These are phyloP conservation scores for Portunus trituberculatus DNA, from an alignment of 1,140 invertebrate species.

Conservation along the genomic window DNA sequence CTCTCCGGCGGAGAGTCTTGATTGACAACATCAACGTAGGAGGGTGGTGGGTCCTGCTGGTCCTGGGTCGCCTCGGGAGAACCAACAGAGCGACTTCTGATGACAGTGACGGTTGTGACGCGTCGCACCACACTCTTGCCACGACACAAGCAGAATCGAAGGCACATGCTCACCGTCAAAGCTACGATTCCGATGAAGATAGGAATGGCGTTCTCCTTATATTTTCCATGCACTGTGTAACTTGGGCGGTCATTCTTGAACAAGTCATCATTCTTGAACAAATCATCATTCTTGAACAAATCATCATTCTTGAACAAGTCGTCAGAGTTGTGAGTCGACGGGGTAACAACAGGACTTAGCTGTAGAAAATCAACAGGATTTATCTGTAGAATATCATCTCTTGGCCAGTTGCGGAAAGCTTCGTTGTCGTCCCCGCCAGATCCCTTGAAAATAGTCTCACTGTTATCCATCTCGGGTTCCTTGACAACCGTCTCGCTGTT, in stretches of 20 bases:
- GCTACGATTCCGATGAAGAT: constrained; percentile 38
- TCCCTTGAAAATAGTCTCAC: no score
- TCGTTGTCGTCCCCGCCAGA: no score
- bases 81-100: background rate
- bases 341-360: background rate
- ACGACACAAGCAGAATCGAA: constrained; percentile 35
- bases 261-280: background rate
- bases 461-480: no score
- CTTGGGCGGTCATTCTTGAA: background rate
- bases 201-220: constrained; percentile 32
- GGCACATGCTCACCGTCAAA: constrained; percentile 35
- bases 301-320: background rate
- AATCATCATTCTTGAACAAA: background rate
- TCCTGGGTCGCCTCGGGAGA: background rate
- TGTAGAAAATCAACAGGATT: no score
- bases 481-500: no score
- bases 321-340: background rate
- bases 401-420: no score
- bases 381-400: no score
- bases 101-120: constrained; percentile 39
- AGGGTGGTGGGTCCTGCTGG: constrained; percentile 10
- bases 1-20: background rate
- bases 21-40: constrained; percentile 38
- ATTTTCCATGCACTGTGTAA: background rate
- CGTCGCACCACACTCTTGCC: constrained; percentile 42